Percentiles rank a stretch among this genome's conserved stretches.
Conservation (phyloP, 2,113 vertebrate genomes). For the Tachuris rubrigastra region DNA sequence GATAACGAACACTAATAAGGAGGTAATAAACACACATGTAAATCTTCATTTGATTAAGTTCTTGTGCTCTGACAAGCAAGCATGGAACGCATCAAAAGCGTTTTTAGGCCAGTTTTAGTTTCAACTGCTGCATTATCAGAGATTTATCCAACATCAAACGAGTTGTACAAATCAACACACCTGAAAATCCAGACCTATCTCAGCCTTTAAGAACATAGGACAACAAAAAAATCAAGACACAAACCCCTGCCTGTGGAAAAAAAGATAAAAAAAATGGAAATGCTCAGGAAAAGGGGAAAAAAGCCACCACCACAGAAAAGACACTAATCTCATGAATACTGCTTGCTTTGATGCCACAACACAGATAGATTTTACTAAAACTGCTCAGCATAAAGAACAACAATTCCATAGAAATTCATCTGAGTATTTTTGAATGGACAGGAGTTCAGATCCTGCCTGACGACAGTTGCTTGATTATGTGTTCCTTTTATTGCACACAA, state of each 20-base stretch:
- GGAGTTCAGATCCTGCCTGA: slow-evolving; percentile 37
- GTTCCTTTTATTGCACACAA: slow-evolving; percentile 51
- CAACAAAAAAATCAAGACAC: neutral
- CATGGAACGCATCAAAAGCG: neutral
- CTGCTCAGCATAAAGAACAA: neutral
- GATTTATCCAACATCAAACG: neutral
- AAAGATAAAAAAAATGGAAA: neutral
- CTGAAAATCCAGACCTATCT: neutral
- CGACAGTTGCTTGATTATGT: slow-evolving; percentile 63
- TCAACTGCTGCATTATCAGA: neutral
- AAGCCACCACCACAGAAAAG: neutral
- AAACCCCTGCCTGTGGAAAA: neutral
- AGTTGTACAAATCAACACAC: neutral
- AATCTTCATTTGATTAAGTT: neutral
- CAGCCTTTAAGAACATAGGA: neutral
- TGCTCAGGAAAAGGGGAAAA: neutral
- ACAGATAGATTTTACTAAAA: neutral
- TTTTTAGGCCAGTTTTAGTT: neutral
- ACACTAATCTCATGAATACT: neutral
- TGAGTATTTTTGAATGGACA: slow-evolving; percentile 44
- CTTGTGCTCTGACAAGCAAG: neutral
- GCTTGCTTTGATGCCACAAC: neutral
- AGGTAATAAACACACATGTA: neutral
- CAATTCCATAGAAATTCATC: neutral
- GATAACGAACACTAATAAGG: neutral